These are phyloP conservation scores for Melanostigma gelatinosum DNA, from an alignment of 2,113 vertebrate species.

Conservation along the genomic window DNA sequence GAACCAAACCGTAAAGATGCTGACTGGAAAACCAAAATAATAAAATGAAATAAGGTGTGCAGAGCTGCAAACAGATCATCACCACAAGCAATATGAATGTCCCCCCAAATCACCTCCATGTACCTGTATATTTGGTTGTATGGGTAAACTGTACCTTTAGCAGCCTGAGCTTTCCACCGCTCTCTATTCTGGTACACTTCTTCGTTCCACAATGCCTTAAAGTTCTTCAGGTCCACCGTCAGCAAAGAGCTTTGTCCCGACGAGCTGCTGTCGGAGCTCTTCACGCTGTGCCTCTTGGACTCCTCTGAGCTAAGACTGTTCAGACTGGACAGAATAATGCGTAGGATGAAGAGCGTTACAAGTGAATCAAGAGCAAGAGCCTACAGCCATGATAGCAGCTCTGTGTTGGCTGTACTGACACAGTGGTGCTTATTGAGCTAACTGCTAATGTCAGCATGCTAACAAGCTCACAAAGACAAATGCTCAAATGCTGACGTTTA, in stretches of 20 bases:
- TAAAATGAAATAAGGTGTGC: too few species aligned
- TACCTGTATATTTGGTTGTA: not conserved
- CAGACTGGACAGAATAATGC: constrained; percentile 79
- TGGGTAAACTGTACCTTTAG: constrained; percentile 86
- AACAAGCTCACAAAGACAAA: not conserved
- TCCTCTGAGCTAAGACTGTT: constrained; percentile 90
- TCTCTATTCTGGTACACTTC: constrained; percentile 94
- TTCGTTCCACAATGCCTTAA: constrained; percentile 94
- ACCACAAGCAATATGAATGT: not conserved
- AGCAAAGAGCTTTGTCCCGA: constrained; percentile 89
- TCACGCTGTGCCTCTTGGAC: constrained; percentile 88
- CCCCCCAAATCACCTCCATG: not conserved
- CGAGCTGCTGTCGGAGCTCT: constrained; percentile 91
- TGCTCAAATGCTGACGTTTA: not conserved
- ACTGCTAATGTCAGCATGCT: not conserved
- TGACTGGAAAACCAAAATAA: too few species aligned
- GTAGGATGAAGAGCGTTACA: not conserved
- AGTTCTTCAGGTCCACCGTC: constrained; percentile 92
- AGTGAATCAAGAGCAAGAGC: not conserved
- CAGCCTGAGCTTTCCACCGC: constrained; percentile 93
- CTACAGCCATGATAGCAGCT: not conserved
- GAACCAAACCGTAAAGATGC: too few species aligned
- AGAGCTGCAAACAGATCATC: too few species aligned
- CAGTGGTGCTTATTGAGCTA: not conserved
- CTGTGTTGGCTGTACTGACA: not conserved